These are phyloP conservation scores for Gastracanthus pulcherrimus DNA, from an alignment of 2,888 invertebrate genomes.

Conservation along the genomic window DNA sequence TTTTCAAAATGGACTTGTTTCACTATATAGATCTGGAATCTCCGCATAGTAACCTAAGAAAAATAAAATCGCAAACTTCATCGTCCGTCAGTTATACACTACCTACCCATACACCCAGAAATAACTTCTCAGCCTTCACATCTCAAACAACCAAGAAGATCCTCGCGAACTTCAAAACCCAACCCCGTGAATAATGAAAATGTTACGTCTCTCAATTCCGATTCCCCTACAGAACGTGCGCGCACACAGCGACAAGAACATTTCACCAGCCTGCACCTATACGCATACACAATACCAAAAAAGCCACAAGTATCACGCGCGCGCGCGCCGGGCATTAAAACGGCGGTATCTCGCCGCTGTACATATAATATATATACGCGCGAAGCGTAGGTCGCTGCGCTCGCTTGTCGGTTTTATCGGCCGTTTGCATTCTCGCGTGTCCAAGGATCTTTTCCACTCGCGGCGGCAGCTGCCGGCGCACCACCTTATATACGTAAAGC, in stretches of 20 bases:
- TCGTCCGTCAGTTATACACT: no score
- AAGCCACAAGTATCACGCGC: neutral
- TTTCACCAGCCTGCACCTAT: no score
- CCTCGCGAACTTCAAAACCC: neutral
- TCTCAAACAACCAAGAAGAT: neutral
- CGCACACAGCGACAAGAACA: no score
- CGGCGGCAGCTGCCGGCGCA: no score
- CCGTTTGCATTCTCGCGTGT: slow-evolving; percentile 51
- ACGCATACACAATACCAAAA: no score
- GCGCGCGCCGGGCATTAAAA: neutral
- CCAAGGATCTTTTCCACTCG: slow-evolving; percentile 16
- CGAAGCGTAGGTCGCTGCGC: slow-evolving; percentile 41
- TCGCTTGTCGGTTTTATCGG: slow-evolving; percentile 37
- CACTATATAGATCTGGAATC: no score
- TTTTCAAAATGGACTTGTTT: no score
- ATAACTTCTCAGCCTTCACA: neutral
- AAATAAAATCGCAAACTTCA: no score
- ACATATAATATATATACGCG: neutral
- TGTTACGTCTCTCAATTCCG: neutral
- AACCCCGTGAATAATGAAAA: slow-evolving; percentile 12
- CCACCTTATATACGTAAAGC: no score
- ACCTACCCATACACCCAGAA: no score
- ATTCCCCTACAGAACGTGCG: no score
- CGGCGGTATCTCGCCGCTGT: neutral
- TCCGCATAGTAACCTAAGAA: no score